These are phyloP conservation scores for Athripsodes cinereus DNA, from an alignment of 2,888 invertebrate genomes.

Conservation along the genomic window DNA sequence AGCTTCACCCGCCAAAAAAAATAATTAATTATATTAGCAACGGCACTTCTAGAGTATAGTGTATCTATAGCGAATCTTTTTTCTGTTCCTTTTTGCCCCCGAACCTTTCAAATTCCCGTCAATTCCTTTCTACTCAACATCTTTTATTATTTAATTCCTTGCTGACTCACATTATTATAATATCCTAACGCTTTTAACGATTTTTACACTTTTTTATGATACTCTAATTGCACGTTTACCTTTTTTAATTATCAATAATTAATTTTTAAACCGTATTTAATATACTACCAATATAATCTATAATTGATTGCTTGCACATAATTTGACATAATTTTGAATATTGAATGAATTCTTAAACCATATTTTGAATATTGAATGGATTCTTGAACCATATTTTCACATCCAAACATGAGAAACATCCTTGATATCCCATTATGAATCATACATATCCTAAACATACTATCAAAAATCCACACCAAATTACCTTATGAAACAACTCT, in stretches of 20 bases:
- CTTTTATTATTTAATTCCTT: background rate
- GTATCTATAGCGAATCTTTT: slow-evolving; percentile 23
- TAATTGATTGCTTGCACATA: too few relatives aligned
- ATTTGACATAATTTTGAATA: too few relatives aligned
- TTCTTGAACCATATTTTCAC: too few relatives aligned
- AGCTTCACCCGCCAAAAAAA: slow-evolving; percentile 7
- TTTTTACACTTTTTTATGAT: background rate
- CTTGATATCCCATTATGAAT: too few relatives aligned
- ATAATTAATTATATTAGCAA: slow-evolving; percentile 5
- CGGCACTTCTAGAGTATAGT: slow-evolving; percentile 10
- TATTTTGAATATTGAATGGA: too few relatives aligned
- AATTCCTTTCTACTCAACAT: slow-evolving; percentile 12
- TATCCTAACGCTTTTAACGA: slow-evolving; percentile 13
- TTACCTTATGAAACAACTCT: too few relatives aligned
- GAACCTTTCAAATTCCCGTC: slow-evolving; percentile 16
- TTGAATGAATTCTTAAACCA: too few relatives aligned
- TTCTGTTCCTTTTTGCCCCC: slow-evolving; percentile 16
- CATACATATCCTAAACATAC: too few relatives aligned
- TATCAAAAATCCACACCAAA: too few relatives aligned
- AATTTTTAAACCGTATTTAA: background rate
- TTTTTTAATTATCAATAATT: background rate
- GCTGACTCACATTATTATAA: slow-evolving; percentile 11
- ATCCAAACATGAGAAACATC: too few relatives aligned
- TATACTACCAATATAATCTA: too few relatives aligned
- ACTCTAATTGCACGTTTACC: background rate